Evolutionary conservation across 2,113 vertebrate species (phyloP).

Genomic region (Vimba vimba): DNA sequence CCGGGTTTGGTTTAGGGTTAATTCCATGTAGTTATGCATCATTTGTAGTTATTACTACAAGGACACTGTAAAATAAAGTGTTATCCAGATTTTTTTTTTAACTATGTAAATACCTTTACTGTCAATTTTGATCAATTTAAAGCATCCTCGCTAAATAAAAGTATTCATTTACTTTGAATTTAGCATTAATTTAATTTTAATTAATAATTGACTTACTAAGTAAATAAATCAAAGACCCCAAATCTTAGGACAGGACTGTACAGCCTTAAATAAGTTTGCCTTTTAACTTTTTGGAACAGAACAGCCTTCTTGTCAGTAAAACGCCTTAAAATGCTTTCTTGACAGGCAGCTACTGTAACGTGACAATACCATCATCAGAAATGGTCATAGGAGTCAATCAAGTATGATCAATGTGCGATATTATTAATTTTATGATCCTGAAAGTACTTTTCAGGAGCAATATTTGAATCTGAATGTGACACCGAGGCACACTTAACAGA

Average conservation of each 20-base stretch:
- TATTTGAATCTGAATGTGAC: conserved; percentile 32
- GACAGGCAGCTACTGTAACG: not conserved
- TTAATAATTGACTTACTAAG: not conserved
- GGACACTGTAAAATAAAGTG: too few species aligned
- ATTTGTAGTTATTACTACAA: too few species aligned
- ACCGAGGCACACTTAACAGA: conserved; percentile 31
- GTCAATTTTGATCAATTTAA: not conserved
- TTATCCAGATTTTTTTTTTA: too few species aligned
- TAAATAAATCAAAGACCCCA: not conserved
- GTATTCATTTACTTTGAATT: too few species aligned
- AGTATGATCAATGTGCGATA: not conserved
- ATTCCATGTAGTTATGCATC: too few species aligned
- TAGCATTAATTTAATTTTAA: too few species aligned
- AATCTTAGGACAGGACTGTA: not conserved
- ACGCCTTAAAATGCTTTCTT: not conserved
- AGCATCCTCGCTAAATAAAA: too few species aligned
- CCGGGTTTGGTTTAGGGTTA: too few species aligned
- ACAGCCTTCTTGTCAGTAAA: not conserved
- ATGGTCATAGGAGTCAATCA: not conserved
- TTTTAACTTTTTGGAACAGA: not conserved
- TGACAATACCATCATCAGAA: conserved; percentile 3
- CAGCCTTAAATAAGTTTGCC: not conserved
- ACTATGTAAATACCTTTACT: not conserved
- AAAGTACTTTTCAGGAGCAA: conserved; percentile 13
- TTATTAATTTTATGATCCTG: conserved; percentile 27